These are phyloP conservation scores for Macrophya alboannulata DNA, from an alignment of 2,888 invertebrate species.

Conservation along the genomic window DNA sequence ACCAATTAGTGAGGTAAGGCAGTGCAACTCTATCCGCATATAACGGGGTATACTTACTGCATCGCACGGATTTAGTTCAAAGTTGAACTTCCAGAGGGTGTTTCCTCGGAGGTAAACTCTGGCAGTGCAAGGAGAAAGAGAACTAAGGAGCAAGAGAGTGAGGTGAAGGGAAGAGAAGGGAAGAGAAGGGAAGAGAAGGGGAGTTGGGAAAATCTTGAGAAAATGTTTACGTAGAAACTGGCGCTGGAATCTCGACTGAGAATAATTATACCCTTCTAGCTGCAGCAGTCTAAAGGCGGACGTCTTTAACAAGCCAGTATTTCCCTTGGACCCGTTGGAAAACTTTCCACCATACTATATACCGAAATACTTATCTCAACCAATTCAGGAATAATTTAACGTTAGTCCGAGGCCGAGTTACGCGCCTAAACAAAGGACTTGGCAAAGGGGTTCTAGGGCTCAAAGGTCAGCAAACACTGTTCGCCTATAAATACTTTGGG, in stretches of 20 bases:
- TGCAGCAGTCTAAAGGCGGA: neutral
- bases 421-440: slow-evolving; percentile 14
- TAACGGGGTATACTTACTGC: neutral
- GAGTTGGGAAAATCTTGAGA: neutral
- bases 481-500: neutral
- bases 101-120: slow-evolving; percentile 12
- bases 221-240: neutral
- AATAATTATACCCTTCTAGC: neutral
- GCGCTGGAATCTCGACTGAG: neutral
- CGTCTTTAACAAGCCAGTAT: neutral
- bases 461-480: slow-evolving; percentile 13
- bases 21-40: slow-evolving; percentile 26
- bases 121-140: neutral
- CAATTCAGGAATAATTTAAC: slow-evolving; percentile 15
- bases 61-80: slow-evolving; percentile 22
- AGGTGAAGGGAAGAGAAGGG: neutral
- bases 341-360: no score
- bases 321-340: neutral
- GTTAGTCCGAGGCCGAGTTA: slow-evolving; percentile 11
- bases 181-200: neutral
- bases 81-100: slow-evolving; percentile 21
- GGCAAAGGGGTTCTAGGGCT: neutral
- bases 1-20: slow-evolving; percentile 12
- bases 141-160: neutral
- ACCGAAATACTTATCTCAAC: neutral